Evolutionary conservation across 2,888 invertebrate species (phyloP), one percentile per base, ranked within the genome.

Genomic region (Drosophila pseudotalamancana): DNA sequence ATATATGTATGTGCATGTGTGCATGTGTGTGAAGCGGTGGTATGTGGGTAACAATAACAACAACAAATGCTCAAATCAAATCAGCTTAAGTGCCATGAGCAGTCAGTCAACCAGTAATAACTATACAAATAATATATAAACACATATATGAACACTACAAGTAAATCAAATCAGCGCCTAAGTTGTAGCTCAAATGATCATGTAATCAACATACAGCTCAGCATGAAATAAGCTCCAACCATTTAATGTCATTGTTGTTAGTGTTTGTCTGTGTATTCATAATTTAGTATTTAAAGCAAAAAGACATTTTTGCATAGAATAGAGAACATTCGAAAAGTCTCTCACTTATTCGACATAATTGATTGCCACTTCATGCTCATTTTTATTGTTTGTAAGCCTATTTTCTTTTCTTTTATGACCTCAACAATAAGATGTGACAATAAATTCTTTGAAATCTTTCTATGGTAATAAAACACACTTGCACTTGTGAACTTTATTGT

Each of bases 61-160:
- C 42, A 67, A 37, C 50, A 50, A 51, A 43, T 37, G 67, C 57
- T 34, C 64, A 72, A 78, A 75, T 75, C 72, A 79, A 77, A 77
- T 77, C 76, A 77, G 57, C 59, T 64, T 64, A 79, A 77, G 76
- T 77, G 76, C 78, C 60, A 42, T 61, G 57, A 70, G 59, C 55
- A 78, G 75, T 67, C 76, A 77, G 56, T 75, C 79, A 75, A 56
- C 37, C 63, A 72, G 59, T 56, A 62, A 64, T 71, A 64, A 67
- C 67, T 55, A 72, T 67, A 68, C 49, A 46, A 50, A 57, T 57
- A 59, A 72, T 34, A 50, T 31, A 43, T 35, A 46, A 27, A 46
- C 39, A 39, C 16, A 31, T 39, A 27, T 23, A 42, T 19, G 53
- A 37, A 49, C 31, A 32, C 45, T 19, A 21, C 31, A 61, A 72